Base-by-base conservation (phyloP, 1,140 invertebrate species). In the Conopomorpha cramerella region DNA sequence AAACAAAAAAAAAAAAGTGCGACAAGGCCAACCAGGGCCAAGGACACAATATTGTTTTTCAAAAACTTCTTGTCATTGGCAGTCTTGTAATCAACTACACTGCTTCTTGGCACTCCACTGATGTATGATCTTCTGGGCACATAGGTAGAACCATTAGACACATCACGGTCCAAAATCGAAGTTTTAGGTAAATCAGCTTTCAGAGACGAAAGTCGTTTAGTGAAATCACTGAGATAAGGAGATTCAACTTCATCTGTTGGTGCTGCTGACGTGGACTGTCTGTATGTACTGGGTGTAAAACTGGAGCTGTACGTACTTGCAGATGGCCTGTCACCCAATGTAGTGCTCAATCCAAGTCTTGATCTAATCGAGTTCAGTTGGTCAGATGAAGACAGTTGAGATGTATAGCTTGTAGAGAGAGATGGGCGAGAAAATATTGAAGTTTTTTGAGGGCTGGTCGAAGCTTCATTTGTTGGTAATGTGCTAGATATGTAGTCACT, bases 171-270 rank as follows among this genome's bases (percentile, higher is more conserved):
- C 8, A 68, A 39, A 38, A 43, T 66, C 13, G 56, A 35, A 27
- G 53, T 45, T 49, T 65, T 73, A 1, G 51, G 52, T 29, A 68
- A 41, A 33, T 82, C 81, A 2, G 78, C 46, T 35, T 74, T 74
- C 15, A 84, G 55, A 7, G 81, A 54, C 23, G 84, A 84, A 15
- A 87, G 56, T 38, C 81, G 77, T 30, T 80, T 63, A 2, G 84
- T 85, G 41, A 87, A 87, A 46, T 83, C 85, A 42, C 83, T 86
- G 45, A 87, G 63, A 54, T 82, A 87, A 26, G 86, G 86, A 42
- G 83, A 85, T 53, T 86, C 82, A 30, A 71, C 66, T 46, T 78
- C 73, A 49, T 77, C 70, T n/a, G n/a, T n/a, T n/a, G n/a, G n/a
- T 13, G 56, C 45, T 23, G 55, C 50, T 15, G 61, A 66, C 13